Conservation (phyloP, 2,888 invertebrate species). For the Watsonalla binaria region DNA sequence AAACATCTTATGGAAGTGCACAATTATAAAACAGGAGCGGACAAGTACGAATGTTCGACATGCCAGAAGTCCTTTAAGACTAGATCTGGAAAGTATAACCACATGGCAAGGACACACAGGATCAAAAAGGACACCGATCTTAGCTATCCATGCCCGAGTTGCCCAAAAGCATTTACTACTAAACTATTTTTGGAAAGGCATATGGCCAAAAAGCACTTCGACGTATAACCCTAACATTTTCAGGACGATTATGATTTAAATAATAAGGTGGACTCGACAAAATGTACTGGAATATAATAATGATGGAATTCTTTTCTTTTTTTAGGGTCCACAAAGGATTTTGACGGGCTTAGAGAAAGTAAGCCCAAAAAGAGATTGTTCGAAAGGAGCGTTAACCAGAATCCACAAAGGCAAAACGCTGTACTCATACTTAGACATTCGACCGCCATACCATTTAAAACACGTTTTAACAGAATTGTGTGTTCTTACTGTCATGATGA, state of each 20-base stretch:
- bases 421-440: conserved; percentile 64
- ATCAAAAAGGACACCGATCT: conserved; percentile 64
- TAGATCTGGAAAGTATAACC: conserved; percentile 68
- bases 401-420: conserved; percentile 69
- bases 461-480: conserved; percentile 66
- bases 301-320: conserved; percentile 69
- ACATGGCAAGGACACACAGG: conserved; percentile 65
- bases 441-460: conserved; percentile 68
- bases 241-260: background rate
- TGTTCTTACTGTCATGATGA: conserved; percentile 71
- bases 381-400: conserved; percentile 71
- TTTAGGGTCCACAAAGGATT: conserved; percentile 68
- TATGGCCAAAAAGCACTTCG: conserved; percentile 74
- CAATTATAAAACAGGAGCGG: conserved; percentile 62
- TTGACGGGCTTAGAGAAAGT: conserved; percentile 54
- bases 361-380: conserved; percentile 72
- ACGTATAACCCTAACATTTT: conserved; percentile 27
- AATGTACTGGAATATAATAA: conserved; percentile 50
- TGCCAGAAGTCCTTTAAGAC: conserved; percentile 69
- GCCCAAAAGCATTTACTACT: conserved; percentile 73
- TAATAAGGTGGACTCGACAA: conserved; percentile 6
- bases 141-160: conserved; percentile 69
- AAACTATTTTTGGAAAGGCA: conserved; percentile 77
- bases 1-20: conserved; percentile 67
- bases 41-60: conserved; percentile 62